A percentile compares a stretch with the other conserved stretches of the same genome.
Conservation (phyloP, 1,140 invertebrate species). For the Stegodyphus mimosarum region DNA sequence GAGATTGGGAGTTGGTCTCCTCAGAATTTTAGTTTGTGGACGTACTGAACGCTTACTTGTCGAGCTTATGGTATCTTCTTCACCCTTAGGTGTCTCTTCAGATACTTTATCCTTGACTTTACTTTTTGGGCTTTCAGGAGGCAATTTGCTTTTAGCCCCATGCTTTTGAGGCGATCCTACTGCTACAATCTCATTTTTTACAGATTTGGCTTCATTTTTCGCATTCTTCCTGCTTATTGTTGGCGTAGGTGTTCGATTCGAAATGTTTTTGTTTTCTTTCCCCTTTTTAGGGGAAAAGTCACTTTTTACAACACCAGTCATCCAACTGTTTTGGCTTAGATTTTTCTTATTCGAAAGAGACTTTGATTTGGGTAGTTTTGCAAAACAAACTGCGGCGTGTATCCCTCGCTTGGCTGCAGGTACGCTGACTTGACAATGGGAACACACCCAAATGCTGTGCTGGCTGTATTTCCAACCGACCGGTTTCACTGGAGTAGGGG, state of each 20-base stretch:
- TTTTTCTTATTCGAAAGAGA: not conserved
- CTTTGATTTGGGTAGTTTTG: not conserved
- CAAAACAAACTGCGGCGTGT: not conserved
- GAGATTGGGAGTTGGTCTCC: conserved; percentile 62
- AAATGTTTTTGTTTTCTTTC: conserved; percentile 51
- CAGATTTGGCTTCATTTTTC: conserved; percentile 45
- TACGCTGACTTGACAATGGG: conserved; percentile 29
- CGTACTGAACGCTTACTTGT: conserved; percentile 46
- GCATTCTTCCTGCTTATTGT: conserved; percentile 27
- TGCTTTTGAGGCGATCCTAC: not conserved
- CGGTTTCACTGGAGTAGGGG: conserved; percentile 12
- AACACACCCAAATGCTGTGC: conserved; percentile 7
- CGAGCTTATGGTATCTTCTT: conserved; percentile 17
- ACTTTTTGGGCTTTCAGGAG: not conserved
- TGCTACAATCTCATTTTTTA: not conserved
- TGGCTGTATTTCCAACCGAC: not conserved
- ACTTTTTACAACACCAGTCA: conserved; percentile 34
- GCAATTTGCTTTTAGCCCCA: not conserved
- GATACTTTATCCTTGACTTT: not conserved
- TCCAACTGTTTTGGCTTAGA: not conserved
- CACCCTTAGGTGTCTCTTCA: not conserved
- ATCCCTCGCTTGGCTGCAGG: not conserved
- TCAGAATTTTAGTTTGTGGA: conserved; percentile 61
- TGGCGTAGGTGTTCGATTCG: conserved; percentile 21
- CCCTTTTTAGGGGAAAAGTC: conserved; percentile 53